A percentile compares a stretch with the other conserved stretches of the same genome.
Evolutionary conservation across 2,888 invertebrate genomes (phyloP).

Genomic region (Poecilobothrus nobilitatus): DNA sequence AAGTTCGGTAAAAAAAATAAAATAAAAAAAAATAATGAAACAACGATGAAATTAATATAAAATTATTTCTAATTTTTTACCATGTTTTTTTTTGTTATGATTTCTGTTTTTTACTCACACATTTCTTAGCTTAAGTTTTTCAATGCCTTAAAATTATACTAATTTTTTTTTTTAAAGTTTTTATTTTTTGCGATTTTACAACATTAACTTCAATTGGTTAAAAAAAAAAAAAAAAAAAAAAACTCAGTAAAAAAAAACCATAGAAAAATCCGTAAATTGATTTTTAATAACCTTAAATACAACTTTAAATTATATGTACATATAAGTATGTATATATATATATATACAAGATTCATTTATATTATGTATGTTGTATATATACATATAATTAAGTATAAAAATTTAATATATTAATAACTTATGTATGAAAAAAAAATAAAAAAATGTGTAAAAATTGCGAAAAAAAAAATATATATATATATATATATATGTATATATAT

Average conservation of each 20-base stretch:
- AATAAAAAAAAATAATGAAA: neutral
- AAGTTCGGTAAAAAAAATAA: too few relatives aligned
- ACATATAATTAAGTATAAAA: too few relatives aligned
- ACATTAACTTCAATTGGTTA: neutral
- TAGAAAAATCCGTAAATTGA: constrained; percentile 1
- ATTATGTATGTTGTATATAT: too few relatives aligned
- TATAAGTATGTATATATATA: neutral
- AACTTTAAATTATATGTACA: neutral
- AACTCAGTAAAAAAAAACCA: too few relatives aligned
- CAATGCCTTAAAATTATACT: too few relatives aligned
- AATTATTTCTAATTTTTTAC: neutral
- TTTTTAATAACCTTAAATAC: neutral
- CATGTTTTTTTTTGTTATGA: neutral
- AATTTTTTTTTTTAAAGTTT: neutral
- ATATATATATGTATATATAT: too few relatives aligned
- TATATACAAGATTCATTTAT: too few relatives aligned
- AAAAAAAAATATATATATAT: too few relatives aligned
- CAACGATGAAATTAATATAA: neutral
- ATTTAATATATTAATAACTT: too few relatives aligned
- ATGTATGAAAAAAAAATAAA: neutral
- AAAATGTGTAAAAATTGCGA: constrained; percentile 9
- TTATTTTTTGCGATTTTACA: neutral
- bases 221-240: neutral
- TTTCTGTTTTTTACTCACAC: too few relatives aligned
- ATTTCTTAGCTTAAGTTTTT: neutral